A percentile compares a stretch with the other conserved stretches of the same genome.
Conservation (phyloP, 2,888 invertebrate genomes). For the Anoncus sp. region DNA sequence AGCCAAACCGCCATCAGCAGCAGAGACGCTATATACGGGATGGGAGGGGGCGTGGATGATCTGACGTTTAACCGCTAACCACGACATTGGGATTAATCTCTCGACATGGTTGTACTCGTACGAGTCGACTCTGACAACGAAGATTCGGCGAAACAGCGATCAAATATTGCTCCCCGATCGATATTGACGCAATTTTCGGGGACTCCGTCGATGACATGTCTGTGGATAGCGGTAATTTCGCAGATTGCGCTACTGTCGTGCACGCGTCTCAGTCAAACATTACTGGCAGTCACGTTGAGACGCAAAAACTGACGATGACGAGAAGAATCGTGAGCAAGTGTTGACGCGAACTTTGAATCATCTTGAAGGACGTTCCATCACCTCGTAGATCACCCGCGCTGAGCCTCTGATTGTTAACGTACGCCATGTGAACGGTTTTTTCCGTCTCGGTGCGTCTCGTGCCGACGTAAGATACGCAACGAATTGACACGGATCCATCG, state of each 20-base stretch:
- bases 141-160: not conserved
- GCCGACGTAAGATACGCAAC: conserved; percentile 75
- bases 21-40: conserved; percentile 3
- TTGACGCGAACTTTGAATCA: not conserved
- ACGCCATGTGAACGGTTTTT: conserved; percentile 69
- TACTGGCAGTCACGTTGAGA: conserved; percentile 56
- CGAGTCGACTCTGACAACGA: conserved; percentile 12
- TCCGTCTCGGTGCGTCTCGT: conserved; percentile 65
- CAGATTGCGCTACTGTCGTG: conserved; percentile 12
- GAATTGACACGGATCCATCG: conserved; percentile 69
- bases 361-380: conserved; percentile 37
- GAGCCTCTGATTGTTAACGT: conserved; percentile 76
- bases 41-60: conserved; percentile 54
- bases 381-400: conserved; percentile 73
- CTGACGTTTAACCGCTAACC: conserved; percentile 64
- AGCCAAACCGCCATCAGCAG: conserved; percentile 36
- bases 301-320: conserved; percentile 24
- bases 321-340: conserved; percentile 29
- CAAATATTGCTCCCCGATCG: conserved; percentile 35
- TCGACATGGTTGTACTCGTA: conserved; percentile 19
- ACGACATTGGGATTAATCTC: conserved; percentile 43
- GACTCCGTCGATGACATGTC: not conserved
- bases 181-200: conserved; percentile 15
- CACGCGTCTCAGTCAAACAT: conserved; percentile 21
- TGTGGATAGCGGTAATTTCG: conserved; percentile 25